Conservation (phyloP, 2,797 vertebrate genomes). For the Enteromius paludinosus region DNA sequence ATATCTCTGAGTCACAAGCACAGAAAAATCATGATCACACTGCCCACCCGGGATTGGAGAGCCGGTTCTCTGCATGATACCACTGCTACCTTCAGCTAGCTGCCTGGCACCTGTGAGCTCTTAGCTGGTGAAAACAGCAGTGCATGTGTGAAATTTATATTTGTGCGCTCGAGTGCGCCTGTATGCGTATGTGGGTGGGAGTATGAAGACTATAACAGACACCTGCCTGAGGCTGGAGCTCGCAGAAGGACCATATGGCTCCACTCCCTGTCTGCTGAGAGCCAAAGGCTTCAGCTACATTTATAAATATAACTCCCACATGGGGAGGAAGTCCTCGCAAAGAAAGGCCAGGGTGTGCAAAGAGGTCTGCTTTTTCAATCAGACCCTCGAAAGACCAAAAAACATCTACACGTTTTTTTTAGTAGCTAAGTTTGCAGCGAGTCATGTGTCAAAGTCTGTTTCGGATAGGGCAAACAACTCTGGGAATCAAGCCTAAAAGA, state of each 20-base stretch:
- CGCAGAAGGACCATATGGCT: conserved; percentile 61
- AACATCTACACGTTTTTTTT: conserved; percentile 21
- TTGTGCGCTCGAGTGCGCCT: conserved; percentile 26
- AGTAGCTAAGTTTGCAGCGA: neutral
- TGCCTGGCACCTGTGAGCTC: conserved; percentile 45
- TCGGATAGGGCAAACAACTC: neutral
- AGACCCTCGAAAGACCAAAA: conserved; percentile 31
- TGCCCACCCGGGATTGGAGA: conserved; percentile 17
- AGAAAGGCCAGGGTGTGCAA: conserved; percentile 26
- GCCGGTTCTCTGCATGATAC: conserved; percentile 33
- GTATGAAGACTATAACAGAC: conserved; percentile 52
- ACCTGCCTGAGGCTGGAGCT: conserved; percentile 59
- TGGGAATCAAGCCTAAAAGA: conserved; percentile 9
- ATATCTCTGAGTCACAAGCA: conserved; percentile 43
- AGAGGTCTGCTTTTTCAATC: conserved; percentile 36
- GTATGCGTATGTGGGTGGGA: conserved; percentile 48
- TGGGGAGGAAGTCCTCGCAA: conserved; percentile 41
- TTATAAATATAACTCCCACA: conserved; percentile 63
- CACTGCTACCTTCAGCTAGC: conserved; percentile 44
- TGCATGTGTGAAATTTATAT: conserved; percentile 53
- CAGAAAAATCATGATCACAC: conserved; percentile 38
- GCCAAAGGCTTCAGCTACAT: conserved; percentile 62
- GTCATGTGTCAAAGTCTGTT: conserved; percentile 15
- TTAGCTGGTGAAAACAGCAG: conserved; percentile 58
- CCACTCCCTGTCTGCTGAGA: conserved; percentile 51